Percentiles rank a stretch among this genome's conserved stretches.
These are phyloP conservation scores for Synergus itoensis DNA, from an alignment of 2,888 invertebrate species.

Conservation along the genomic window DNA sequence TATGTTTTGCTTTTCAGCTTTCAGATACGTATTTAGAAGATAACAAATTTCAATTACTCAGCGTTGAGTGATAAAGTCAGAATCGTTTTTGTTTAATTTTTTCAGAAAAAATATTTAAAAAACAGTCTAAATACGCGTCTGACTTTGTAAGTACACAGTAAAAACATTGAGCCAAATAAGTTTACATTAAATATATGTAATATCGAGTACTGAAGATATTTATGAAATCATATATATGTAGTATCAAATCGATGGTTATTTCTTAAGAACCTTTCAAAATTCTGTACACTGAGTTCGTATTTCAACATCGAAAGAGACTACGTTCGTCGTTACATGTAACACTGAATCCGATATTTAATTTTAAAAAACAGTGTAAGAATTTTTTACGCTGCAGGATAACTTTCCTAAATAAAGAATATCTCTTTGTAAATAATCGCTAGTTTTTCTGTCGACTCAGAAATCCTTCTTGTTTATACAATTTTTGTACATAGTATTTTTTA, in stretches of 20 bases:
- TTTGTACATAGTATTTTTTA: not conserved
- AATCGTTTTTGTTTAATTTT: not conserved
- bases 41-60: not conserved
- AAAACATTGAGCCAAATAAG: slow-evolving; percentile 8
- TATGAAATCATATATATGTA: slow-evolving; percentile 7
- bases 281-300: slow-evolving; percentile 3
- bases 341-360: slow-evolving; percentile 20
- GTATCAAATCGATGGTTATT: slow-evolving; percentile 22
- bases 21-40: not conserved
- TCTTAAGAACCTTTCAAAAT: slow-evolving; percentile 6
- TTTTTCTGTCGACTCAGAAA: not conserved
- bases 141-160: slow-evolving; percentile 31
- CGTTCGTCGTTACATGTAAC: slow-evolving; percentile 20
- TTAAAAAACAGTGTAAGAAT: slow-evolving; percentile 27
- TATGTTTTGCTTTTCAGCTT: not conserved
- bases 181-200: slow-evolving; percentile 17
- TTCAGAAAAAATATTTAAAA: not conserved
- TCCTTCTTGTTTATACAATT: not conserved
- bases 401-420: slow-evolving; percentile 29
- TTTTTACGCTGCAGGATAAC: slow-evolving; percentile 28
- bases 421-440: slow-evolving; percentile 20
- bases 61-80: not conserved
- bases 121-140: slow-evolving; percentile 10
- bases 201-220: slow-evolving; percentile 17
- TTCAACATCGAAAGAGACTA: not conserved